phyloP scores from a whole-genome alignment of 2,113 vertebrate genomes.

The Lophura nycthemera region DNA sequence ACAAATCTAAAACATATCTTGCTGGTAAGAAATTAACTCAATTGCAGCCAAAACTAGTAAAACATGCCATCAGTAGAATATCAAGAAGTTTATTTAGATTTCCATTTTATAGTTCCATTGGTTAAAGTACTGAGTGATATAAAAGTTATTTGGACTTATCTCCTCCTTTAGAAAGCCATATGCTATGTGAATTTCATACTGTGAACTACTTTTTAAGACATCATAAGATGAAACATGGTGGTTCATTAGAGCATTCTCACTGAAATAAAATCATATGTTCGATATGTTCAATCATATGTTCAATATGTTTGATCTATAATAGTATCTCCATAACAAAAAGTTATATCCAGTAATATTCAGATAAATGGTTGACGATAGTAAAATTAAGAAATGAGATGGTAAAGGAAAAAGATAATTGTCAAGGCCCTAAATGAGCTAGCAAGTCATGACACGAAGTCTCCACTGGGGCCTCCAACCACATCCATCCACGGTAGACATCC shows the following conservation, averaged over 20 bases:
- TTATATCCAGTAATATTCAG: not conserved
- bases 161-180: conserved; percentile 8
- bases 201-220: not conserved
- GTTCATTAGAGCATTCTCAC: not conserved
- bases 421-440: not conserved
- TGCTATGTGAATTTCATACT: not conserved
- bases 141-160: conserved; percentile 24
- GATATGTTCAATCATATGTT: too few species aligned
- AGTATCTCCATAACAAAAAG: not conserved
- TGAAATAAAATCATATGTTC: not conserved
- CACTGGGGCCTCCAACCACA: fast-evolving
- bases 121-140: conserved; percentile 8
- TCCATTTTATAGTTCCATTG: not conserved
- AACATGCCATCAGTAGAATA: not conserved
- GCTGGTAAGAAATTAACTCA: not conserved
- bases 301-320: not conserved
- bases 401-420: not conserved
- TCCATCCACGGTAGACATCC: not conserved
- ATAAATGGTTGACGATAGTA: not conserved
- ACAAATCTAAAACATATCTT: not conserved
- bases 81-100: not conserved
- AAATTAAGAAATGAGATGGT: not conserved
- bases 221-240: not conserved
- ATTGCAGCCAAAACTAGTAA: not conserved
- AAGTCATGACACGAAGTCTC: not conserved